Evolutionary conservation across 1,140 invertebrate genomes (phyloP), one percentile per base, ranked within the genome.

Genomic region (Cheumatopsyche charites): DNA sequence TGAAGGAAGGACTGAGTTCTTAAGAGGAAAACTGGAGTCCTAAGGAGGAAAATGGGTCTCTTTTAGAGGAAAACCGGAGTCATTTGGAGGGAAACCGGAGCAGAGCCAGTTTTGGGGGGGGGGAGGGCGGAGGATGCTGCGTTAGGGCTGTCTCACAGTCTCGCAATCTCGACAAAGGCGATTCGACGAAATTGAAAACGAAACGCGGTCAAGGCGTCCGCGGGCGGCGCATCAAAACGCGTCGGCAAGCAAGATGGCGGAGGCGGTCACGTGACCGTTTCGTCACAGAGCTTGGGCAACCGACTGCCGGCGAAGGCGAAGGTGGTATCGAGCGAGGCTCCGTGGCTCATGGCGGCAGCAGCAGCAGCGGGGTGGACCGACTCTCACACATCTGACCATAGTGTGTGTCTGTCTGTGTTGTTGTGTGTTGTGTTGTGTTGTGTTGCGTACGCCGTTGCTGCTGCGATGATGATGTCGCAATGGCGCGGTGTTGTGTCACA

Each of bases 261-360:
- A 9, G 41, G 52, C 41, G 4, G 69, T 58, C 69, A 71, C 69
- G 69, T 71, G 58, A 71, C 62, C 55, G 43, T 71, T 71, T 71
- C 69, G 61, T 71, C 69, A 71, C 25, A 58, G 43, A n/a, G 55
- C 42, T 71, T 65, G 61, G 61, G 69, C 61, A 71, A 71, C 67
- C 3, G 67, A 45, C 23, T 15, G 52, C 23, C 52, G n/a, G 26
- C 15, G 29, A 21, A n/a, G 65, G 45, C 15, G 65, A 47, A 47
- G 23, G 41, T 19, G 43, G 42, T 17, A 7, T 17, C 65, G 42
- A 43, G 65, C 1, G 41, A 23, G 13, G 36, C 21, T 66, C 47
- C 41, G 65, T 15, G 26, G 47, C 65, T 23, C 17, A 9, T 1
- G 15, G 15, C 9, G 23, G 65, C 19, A 12, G 43, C 42, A 6